phyloP scores from a whole-genome alignment of 2,797 vertebrate genomes.

The Eulemur rubriventer region DNA sequence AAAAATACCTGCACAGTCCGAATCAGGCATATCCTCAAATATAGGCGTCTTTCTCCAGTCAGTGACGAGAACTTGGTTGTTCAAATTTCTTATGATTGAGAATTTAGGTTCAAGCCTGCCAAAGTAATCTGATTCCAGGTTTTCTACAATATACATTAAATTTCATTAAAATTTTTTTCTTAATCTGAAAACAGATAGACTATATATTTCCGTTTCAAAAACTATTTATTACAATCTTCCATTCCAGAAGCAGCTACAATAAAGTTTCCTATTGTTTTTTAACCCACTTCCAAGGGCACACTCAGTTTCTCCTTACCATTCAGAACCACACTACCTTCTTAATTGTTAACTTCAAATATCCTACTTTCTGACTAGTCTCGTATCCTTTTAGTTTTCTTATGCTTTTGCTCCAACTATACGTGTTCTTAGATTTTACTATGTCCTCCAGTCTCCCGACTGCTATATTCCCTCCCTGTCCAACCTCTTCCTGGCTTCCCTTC shows the following conservation, averaged over 20 bases:
- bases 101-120: not conserved
- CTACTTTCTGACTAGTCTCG: not conserved
- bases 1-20: conserved; percentile 54
- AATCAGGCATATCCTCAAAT: conserved; percentile 75
- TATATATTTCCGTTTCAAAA: conserved; percentile 4
- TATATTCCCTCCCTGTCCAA: not conserved
- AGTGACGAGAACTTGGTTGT: conserved; percentile 71
- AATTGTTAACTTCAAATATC: not conserved
- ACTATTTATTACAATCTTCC: not conserved
- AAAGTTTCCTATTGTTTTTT: not conserved
- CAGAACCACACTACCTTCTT: not conserved
- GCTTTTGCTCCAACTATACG: not conserved
- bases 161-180: not conserved
- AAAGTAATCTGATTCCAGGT: conserved; percentile 72
- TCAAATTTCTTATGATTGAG: conserved; percentile 59
- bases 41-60: not conserved
- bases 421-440: not conserved
- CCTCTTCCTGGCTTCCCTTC: not conserved
- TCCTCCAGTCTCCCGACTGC: not conserved
- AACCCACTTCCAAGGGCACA: not conserved
- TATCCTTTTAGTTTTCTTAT: not conserved
- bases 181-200: not conserved
- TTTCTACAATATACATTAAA: conserved; percentile 56
- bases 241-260: not conserved
- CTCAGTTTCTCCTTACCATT: not conserved